Percentiles rank a stretch among this genome's conserved stretches.
Evolutionary conservation across 2,888 invertebrate species (phyloP).

Genomic region (Clostera curtula): DNA sequence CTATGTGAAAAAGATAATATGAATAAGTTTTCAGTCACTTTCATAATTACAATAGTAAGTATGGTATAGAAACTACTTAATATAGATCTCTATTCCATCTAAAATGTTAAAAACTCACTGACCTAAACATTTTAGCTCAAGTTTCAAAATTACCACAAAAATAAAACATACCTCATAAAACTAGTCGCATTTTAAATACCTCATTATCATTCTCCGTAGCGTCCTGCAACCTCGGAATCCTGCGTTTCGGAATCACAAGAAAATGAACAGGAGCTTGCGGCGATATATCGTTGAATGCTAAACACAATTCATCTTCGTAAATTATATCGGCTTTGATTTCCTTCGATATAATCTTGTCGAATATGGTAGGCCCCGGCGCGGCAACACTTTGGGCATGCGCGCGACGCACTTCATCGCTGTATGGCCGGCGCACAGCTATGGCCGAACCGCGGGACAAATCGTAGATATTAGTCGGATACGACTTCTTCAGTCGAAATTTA

Average conservation of each 20-base stretch:
- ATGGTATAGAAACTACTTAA: no score
- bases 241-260: slow-evolving; percentile 86
- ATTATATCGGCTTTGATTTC: slow-evolving; percentile 88
- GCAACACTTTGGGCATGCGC: slow-evolving; percentile 52
- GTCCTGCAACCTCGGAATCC: slow-evolving; percentile 79
- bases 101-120: no score
- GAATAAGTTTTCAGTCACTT: no score
- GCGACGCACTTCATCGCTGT: slow-evolving; percentile 59
- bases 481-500: slow-evolving; percentile 59
- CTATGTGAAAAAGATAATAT: no score
- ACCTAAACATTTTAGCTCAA: no score
- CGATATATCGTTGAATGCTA: slow-evolving; percentile 86
- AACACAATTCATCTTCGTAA: slow-evolving; percentile 85
- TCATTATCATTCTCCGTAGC: slow-evolving; percentile 75
- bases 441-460: slow-evolving; percentile 58
- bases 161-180: slow-evolving; percentile 1
- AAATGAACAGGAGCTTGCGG: slow-evolving; percentile 91
- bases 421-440: slow-evolving; percentile 50
- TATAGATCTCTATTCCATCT: no score
- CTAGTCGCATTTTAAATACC: slow-evolving; percentile 39
- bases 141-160: background rate
- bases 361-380: slow-evolving; percentile 76
- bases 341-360: slow-evolving; percentile 83
- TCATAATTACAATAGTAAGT: no score
- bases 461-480: slow-evolving; percentile 65